phyloP scores from a whole-genome alignment of 64 coral and sea anemone species.

The Montipora efflorescens region DNA sequence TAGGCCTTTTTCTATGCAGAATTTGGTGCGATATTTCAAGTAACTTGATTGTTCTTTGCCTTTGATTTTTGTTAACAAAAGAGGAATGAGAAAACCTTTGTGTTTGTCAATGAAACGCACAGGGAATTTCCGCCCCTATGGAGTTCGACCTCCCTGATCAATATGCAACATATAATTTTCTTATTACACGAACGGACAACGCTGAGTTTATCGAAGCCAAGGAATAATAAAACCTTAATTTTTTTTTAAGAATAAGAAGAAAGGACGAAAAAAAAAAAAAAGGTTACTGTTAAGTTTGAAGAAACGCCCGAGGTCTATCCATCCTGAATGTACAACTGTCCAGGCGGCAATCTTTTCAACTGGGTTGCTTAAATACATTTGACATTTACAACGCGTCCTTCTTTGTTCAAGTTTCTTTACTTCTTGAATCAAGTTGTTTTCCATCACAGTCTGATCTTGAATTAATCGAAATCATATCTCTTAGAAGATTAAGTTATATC shows the following conservation, averaged over 20 bases:
- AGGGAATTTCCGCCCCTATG: slow-evolving; percentile 48
- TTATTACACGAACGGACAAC: slow-evolving; percentile 50
- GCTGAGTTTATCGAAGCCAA: slow-evolving; percentile 15
- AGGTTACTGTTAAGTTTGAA: no score
- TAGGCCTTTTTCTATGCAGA: background rate
- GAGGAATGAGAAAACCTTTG: slow-evolving; percentile 15
- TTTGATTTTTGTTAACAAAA: slow-evolving; percentile 5
- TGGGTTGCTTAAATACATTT: background rate
- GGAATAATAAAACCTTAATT: slow-evolving; percentile 1
- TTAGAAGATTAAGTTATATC: slow-evolving; percentile 43
- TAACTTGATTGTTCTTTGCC: background rate
- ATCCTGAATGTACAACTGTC: no score
- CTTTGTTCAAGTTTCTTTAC: slow-evolving; percentile 7
- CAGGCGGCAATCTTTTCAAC: background rate
- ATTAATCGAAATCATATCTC: slow-evolving; percentile 5
- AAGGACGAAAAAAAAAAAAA: no score
- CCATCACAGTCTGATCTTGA: slow-evolving; percentile 22
- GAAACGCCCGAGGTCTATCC: no score
- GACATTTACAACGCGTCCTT: background rate
- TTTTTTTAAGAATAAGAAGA: no score
- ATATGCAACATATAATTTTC: slow-evolving; percentile 47
- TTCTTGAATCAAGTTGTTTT: slow-evolving; percentile 14
- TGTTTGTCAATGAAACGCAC: slow-evolving; percentile 35
- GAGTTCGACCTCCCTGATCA: slow-evolving; percentile 52
- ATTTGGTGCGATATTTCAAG: background rate